phyloP scores from a whole-genome alignment of 2,888 invertebrate genomes.

The Pterostichus niger region DNA sequence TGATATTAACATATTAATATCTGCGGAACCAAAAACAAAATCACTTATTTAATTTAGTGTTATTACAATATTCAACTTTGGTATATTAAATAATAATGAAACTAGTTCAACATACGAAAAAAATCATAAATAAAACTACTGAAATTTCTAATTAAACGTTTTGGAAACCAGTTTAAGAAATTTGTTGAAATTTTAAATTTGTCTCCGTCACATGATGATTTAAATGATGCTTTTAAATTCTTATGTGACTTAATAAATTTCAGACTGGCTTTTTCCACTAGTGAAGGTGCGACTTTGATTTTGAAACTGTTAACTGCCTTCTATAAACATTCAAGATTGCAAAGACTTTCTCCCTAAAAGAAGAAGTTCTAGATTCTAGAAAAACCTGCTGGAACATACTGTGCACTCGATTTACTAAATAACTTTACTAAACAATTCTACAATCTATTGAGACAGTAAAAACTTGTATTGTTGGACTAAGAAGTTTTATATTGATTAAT shows the following conservation, averaged over 20 bases:
- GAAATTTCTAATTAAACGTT: neutral
- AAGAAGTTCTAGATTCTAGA: constrained; percentile 33
- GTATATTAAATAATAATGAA: neutral
- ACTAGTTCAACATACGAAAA: neutral
- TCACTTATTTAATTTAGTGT: too few relatives aligned
- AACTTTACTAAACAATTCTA: neutral
- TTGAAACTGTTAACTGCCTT: neutral
- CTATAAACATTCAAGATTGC: neutral
- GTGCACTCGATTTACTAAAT: constrained; percentile 25
- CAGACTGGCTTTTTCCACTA: constrained; percentile 9
- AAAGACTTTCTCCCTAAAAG: constrained; percentile 44
- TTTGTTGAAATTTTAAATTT: neutral
- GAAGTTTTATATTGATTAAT: neutral
- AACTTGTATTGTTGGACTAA: neutral
- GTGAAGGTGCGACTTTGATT: neutral
- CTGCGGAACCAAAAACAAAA: too few relatives aligned
- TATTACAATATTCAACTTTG: too few relatives aligned
- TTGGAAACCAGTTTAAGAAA: neutral
- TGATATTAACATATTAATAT: too few relatives aligned
- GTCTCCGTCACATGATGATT: neutral
- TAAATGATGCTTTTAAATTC: neutral
- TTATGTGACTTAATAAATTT: neutral
- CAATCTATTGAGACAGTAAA: neutral
- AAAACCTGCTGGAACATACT: constrained; percentile 23
- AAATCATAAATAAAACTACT: neutral